Evolutionary conservation across 1,140 invertebrate species (phyloP), one percentile per base, ranked within the genome.

Genomic region (Bacillus rossius): DNA sequence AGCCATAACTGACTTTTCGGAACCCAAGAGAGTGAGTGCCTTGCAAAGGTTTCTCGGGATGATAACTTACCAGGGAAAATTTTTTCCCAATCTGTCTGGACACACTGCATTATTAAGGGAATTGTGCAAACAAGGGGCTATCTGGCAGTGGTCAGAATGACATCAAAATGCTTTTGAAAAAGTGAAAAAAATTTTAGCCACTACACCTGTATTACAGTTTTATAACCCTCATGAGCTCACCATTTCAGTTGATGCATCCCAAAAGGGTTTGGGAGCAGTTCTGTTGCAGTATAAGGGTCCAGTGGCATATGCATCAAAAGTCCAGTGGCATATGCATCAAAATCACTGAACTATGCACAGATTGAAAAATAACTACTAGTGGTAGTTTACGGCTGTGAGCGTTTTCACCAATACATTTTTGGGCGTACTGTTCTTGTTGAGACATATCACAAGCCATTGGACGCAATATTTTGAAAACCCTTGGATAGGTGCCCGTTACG

Each of bases 401-500:
- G 62, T 59, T 66, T 74, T 67, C 66, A 71, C 41, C 63, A 77
- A 23, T 77, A 73, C 63, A 49, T 77, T 14, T 67, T 65, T 52
- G 75, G 75, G n/a, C 61, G 62, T 3, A 49, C 67, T 25, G 74
- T 78, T 58, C 60, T 61, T 8, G 58, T 77, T 2, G 40, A 60
- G 14, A 76, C 73, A 2, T 77, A 79, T 64, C 75, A 79, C 58
- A 72, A 76, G 40, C 75, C 76, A 0, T 56, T 80, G 8, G 34
- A 71, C 19, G 65, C 65, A 1, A 51, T 71, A 17, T 69, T 71
- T 51, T 65, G 66, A 34, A 63, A 65, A 41, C 65, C 63, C n/a
- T n/a, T 51, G 65, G 64, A 42, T 64, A n/a, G n/a, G n/a, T n/a
- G n/a, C n/a, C n/a, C n/a, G n/a, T n/a, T 67, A 42, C 65, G 63